Base-by-base conservation (phyloP, 2,888 invertebrate species). In the Euplexia lucipara region DNA sequence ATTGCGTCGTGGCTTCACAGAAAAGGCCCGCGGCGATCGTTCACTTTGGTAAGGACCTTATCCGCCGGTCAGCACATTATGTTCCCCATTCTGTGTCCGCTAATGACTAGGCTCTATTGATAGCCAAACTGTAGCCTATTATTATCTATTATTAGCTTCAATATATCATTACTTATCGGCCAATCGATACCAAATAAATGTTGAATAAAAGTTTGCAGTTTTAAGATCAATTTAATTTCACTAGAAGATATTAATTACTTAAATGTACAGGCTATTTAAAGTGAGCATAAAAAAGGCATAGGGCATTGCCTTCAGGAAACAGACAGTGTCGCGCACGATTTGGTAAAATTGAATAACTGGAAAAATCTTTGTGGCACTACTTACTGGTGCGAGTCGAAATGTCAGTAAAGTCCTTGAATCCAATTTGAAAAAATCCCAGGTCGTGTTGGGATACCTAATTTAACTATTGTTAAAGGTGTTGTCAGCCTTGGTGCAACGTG, bases 101-200 rank as follows among this genome's bases (percentile, higher is more conserved):
- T 78, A 77, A 80, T 77, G 72, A 78, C 64, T 44, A 68, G 49
- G 45, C 58, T 64, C 79, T 80, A 83, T 83, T 79, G 76, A 81
- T 77, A 71, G 58, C 52, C 37, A 48, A 44, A 58, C 47, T 60
- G 39, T 63, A 65, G 54, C 52, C 41, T 75, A 62, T 79, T 61
- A 81, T 75, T 78, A 78, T 48, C 44, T 51, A 68, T 56, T 75
- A 72, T 83, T 72, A 72, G 57, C 51, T 63, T 59, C 56, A 66
- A 57, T 61, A 51, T 61, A 74, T 44, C 41, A 67, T 71, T 71
- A 35, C 35, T 63, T 45, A 58, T 59, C 20, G 32, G 49, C 47
- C 20, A 18, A 52, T 65, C 10, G n/a, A 48, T 49, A 45, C 32
- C 14, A 52, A 16, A 58, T 68, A 37, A 10, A 42, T 34, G 44